phyloP scores from a whole-genome alignment of 2,113 vertebrate species.

The Apteryx mantelli region DNA sequence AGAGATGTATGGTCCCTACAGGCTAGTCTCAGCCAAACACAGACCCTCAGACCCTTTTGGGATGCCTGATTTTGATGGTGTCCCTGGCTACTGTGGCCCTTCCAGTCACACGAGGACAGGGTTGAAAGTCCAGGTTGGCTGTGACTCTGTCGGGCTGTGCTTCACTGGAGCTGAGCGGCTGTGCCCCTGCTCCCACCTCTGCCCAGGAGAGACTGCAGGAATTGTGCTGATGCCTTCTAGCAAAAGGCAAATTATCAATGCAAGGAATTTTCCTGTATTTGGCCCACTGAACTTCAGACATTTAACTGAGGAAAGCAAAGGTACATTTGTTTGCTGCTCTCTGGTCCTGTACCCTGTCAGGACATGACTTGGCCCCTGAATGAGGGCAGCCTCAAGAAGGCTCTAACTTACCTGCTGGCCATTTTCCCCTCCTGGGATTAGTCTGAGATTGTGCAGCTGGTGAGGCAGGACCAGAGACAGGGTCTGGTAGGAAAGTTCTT shows the following conservation, averaged over 20 bases:
- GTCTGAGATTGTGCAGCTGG: neutral
- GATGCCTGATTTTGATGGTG: neutral
- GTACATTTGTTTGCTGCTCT: neutral
- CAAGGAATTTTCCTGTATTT: neutral
- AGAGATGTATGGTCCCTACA: neutral
- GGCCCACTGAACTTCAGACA: neutral
- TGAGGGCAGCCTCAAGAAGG: neutral
- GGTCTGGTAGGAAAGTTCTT: neutral
- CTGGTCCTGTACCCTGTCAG: neutral
- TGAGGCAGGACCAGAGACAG: neutral
- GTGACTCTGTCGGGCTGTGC: neutral
- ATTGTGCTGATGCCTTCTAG: neutral
- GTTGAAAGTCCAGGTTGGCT: neutral
- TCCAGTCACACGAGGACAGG: neutral
- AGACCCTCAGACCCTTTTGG: neutral
- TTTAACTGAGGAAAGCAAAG: neutral
- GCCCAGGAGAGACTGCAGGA: neutral
- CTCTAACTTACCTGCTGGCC: neutral
- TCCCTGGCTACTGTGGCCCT: neutral
- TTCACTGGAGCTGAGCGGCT: neutral
- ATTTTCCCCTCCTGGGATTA: neutral
- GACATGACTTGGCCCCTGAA: neutral
- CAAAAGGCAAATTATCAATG: fast-evolving
- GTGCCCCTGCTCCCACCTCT: neutral
- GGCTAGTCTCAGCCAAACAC: neutral